Evolutionary conservation across 2,113 vertebrate genomes (phyloP).

Genomic region (Ciconia maguari): DNA sequence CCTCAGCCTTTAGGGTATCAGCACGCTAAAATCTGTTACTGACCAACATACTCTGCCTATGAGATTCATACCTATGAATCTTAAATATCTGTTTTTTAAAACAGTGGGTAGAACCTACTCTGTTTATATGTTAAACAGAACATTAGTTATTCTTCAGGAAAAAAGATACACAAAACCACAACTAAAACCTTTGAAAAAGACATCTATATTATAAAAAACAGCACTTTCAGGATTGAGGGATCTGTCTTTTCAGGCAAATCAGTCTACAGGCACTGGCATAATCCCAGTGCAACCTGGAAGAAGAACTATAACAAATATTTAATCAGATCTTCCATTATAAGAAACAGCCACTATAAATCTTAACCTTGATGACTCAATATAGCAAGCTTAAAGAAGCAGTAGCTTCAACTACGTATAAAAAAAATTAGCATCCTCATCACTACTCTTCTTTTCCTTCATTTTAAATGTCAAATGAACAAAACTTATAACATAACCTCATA

Average conservation of each 20-base stretch:
- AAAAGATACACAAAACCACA: not conserved
- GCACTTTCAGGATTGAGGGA: not conserved
- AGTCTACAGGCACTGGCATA: not conserved
- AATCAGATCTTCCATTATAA: not conserved
- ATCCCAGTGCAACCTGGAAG: not conserved
- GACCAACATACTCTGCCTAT: not conserved
- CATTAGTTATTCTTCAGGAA: not conserved
- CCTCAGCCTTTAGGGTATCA: not conserved
- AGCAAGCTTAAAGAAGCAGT: not conserved
- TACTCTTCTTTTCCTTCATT: not conserved
- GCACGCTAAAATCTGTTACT: not conserved
- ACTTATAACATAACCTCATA: not conserved
- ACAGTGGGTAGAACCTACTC: not conserved
- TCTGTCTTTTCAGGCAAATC: not conserved
- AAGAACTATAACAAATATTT: not conserved
- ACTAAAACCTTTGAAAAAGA: not conserved
- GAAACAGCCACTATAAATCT: not conserved
- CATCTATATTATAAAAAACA: not conserved
- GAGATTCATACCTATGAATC: not conserved
- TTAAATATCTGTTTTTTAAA: not conserved
- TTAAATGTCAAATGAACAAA: not conserved
- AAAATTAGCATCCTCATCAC: not conserved
- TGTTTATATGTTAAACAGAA: not conserved
- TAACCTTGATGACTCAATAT: not conserved
- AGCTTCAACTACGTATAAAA: not conserved